Conservation (phyloP, 2,888 invertebrate genomes). For the Timema cristinae region DNA sequence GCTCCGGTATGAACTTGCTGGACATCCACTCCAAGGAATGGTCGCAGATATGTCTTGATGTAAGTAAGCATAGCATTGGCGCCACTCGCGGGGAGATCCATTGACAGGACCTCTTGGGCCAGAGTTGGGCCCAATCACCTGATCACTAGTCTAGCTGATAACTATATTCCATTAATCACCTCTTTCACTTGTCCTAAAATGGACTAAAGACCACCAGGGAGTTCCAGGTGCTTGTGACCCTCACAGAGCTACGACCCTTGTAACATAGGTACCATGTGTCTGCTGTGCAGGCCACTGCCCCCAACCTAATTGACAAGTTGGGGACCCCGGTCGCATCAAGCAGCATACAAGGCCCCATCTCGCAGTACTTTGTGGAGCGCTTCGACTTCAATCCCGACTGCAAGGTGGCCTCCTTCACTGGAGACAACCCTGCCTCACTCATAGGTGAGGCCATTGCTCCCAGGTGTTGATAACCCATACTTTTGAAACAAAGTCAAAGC, state of each 20-base stretch:
- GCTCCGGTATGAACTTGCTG: conserved; percentile 94
- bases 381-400: conserved; percentile 82
- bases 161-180: too few relatives aligned
- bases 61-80: conserved; percentile 38
- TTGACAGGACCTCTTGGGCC: too few relatives aligned
- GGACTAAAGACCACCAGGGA: too few relatives aligned
- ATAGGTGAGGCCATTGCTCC: conserved; percentile 53
- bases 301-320: conserved; percentile 67
- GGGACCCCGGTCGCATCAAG: conserved; percentile 69
- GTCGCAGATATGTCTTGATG: conserved; percentile 70
- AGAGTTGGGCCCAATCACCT: too few relatives aligned
- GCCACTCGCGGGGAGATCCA: too few relatives aligned
- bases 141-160: too few relatives aligned
- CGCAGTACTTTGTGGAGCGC: conserved; percentile 75
- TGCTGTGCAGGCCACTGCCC: conserved; percentile 62
- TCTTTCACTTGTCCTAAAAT: too few relatives aligned
- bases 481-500: too few relatives aligned
- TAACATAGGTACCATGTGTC: too few relatives aligned
- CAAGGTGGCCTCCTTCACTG: conserved; percentile 83
- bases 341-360: conserved; percentile 66
- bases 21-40: conserved; percentile 75
- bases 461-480: too few relatives aligned
- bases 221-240: too few relatives aligned
- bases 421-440: conserved; percentile 89
- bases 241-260: too few relatives aligned